Evolutionary conservation across 2,797 vertebrate species (phyloP), one percentile per base, ranked within the genome.

Genomic region (Poeciliopsis gracilis): DNA sequence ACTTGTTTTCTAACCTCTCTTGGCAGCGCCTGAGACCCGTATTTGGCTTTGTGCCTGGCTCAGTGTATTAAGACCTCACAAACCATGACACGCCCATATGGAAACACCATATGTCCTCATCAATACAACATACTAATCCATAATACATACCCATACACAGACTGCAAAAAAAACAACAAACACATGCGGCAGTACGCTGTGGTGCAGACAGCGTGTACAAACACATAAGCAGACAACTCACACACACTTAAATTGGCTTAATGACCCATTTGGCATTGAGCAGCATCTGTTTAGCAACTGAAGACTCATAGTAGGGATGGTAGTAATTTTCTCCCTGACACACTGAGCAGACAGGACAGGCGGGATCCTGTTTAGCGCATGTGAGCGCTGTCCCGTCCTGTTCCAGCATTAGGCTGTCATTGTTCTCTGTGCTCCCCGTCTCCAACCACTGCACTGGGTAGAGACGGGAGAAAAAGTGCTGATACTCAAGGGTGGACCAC

Each of bases 201-300:
- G 20, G 72, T 66, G 73, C 72, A 57, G 61, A 78, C 67, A 72
- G 30, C 45, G 11, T 15, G 43, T 59, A 75, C 43, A 73, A 72
- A 81, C 84, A 81, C 82, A 57, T 1, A 23, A 16, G 18, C 72
- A 57, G 47, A 53, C 55, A n/a, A 53, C 77, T 38, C 46, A 51
- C 79, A 87, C 82, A 87, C 87, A 86, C 87, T 91, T 91, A 87
- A 89, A 87, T 89, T 81, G 83, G 88, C 86, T 86, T 93, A 92
- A 94, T 93, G 91, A 91, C 90, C 93, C 92, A 91, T 93, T 93
- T 94, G 91, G 93, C 92, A 92, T 92, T 91, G 90, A 92, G 89
- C 85, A 88, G 87, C 88, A 92, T 92, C 88, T 92, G 88, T 89
- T 93, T 87, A 88, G 86, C 82, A 91, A 90, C 91, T 92, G 90